Conservation (phyloP, 2,113 vertebrate genomes). For the Gopherus evgoodei region DNA sequence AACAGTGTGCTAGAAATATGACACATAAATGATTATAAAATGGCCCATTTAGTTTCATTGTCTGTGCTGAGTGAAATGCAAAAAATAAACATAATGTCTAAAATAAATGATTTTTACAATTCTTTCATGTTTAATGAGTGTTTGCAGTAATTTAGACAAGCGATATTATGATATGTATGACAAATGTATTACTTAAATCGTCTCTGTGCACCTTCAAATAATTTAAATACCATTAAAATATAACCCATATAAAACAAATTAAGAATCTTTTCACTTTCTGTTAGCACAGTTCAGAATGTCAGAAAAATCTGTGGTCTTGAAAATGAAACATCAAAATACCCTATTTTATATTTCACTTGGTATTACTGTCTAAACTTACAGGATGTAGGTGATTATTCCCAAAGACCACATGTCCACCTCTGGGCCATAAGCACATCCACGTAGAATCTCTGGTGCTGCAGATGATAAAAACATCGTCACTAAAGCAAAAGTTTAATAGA, state of each 20-base stretch:
- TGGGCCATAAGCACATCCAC: constrained; percentile 89
- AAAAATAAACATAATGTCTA: neutral
- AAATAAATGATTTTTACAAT: neutral
- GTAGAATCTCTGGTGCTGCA: constrained; percentile 89
- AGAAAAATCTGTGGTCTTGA: neutral
- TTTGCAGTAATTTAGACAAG: neutral
- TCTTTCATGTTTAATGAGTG: neutral
- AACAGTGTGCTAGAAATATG: neutral
- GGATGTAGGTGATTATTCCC: constrained; percentile 90
- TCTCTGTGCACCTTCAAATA: neutral
- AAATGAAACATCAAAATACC: neutral
- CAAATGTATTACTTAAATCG: neutral
- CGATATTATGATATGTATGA: neutral
- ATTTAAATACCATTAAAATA: neutral
- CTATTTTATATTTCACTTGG: fast-evolving
- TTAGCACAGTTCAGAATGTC: neutral
- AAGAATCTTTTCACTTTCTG: neutral
- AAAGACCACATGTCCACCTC: constrained; percentile 94
- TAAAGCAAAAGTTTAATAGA: neutral
- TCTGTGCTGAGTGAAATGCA: neutral
- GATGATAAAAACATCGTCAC: constrained; percentile 49
- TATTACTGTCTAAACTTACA: constrained; percentile 81
- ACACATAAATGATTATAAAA: neutral
- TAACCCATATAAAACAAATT: neutral
- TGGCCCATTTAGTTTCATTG: neutral